Conservation (phyloP, 1,140 invertebrate species). For the Sarcophaga bullata region DNA sequence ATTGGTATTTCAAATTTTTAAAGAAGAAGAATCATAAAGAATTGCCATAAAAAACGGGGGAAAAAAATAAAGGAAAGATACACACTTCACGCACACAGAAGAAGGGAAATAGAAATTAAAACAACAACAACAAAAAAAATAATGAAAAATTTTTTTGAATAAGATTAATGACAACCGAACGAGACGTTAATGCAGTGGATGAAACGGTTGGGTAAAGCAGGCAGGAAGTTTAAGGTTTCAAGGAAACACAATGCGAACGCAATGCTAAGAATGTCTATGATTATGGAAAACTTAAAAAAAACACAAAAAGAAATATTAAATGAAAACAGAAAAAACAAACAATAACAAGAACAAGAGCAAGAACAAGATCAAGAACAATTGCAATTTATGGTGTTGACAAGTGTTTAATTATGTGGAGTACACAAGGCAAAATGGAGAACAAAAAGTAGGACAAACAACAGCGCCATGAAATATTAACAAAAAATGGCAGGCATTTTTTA, state of each 20-base stretch:
- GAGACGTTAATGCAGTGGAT: not conserved
- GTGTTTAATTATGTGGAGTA: not conserved
- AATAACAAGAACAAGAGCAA: not conserved
- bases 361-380: not conserved
- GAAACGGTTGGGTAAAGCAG: too few relatives aligned
- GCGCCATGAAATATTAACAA: not conserved
- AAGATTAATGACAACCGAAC: not conserved
- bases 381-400: constrained; percentile 3
- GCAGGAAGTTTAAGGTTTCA: not conserved
- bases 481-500: not conserved
- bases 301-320: too few relatives aligned
- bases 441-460: not conserved
- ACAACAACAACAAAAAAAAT: not conserved
- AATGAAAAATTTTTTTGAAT: not conserved
- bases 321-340: too few relatives aligned
- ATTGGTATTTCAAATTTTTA: too few relatives aligned
- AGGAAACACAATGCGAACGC: not conserved
- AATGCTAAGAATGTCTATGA: not conserved
- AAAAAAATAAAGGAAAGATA: not conserved
- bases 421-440: not conserved
- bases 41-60: not conserved
- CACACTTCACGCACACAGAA: not conserved
- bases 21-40: not conserved
- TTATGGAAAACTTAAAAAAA: too few relatives aligned
- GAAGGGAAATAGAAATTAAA: not conserved